Evolutionary conservation across 1,140 invertebrate species (phyloP).

Genomic region (Branchinecta lindahli): DNA sequence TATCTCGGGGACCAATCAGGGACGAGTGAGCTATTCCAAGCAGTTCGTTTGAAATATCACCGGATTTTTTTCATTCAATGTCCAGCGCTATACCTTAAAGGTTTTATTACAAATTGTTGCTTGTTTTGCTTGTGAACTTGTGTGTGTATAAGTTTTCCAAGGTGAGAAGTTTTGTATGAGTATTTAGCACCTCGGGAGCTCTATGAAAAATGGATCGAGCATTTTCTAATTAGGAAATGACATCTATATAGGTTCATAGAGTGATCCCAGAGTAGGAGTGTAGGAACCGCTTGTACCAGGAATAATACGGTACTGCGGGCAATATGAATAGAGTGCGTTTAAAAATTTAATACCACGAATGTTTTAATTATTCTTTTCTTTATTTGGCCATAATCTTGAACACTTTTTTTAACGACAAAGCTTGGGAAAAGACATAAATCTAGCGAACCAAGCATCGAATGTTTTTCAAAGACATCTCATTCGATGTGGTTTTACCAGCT

Average conservation of each 20-base stretch:
- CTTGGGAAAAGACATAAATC: not conserved
- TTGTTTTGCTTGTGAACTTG: too few relatives aligned
- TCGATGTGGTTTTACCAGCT: not conserved
- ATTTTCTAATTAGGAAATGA: slow-evolving; percentile 9
- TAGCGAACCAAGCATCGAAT: not conserved
- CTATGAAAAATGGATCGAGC: not conserved
- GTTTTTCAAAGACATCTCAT: not conserved
- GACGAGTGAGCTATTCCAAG: too few relatives aligned
- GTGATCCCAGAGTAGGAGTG: not conserved
- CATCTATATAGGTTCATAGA: slow-evolving; percentile 4
- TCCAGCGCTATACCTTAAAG: too few relatives aligned
- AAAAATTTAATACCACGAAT: not conserved
- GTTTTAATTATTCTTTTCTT: not conserved
- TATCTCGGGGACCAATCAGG: too few relatives aligned
- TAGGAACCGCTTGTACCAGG: not conserved
- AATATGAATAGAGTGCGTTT: not conserved
- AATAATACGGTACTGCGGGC: not conserved
- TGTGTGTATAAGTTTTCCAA: not conserved
- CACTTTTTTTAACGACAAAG: not conserved
- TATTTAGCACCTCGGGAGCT: not conserved
- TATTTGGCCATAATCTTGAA: too few relatives aligned
- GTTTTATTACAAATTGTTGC: too few relatives aligned
- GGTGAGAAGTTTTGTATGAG: not conserved
- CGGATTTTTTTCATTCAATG: too few relatives aligned
- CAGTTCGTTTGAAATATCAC: too few relatives aligned